Evolutionary conservation across 2,797 vertebrate species (phyloP).

Genomic region (Parauchenoglanis punctatus): DNA sequence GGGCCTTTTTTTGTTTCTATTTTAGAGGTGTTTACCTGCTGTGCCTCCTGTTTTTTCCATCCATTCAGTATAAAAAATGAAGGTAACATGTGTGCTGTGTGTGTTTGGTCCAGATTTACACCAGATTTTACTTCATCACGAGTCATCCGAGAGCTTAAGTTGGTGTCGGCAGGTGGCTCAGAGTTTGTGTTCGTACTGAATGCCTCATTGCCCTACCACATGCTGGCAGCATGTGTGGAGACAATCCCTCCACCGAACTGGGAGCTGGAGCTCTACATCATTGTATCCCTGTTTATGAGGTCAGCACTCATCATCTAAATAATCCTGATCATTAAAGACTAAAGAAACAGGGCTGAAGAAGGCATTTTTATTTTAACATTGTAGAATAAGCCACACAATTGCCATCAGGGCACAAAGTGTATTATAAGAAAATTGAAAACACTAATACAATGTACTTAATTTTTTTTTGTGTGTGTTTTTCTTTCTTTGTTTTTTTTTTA

Average conservation of each 20-base stretch:
- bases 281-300: conserved; percentile 96
- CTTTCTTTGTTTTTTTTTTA: neutral
- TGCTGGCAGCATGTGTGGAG: conserved; percentile 93
- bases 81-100: neutral
- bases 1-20: neutral
- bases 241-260: conserved; percentile 93
- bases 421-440: neutral
- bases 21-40: neutral
- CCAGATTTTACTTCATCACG: conserved; percentile 98
- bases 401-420: neutral
- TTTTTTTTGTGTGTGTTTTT: neutral
- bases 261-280: conserved; percentile 93
- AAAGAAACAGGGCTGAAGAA: neutral
- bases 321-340: neutral
- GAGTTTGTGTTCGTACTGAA: conserved; percentile 94
- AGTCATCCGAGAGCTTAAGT: conserved; percentile 93
- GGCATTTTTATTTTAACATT: neutral
- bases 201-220: conserved; percentile 96
- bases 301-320: conserved; percentile 55
- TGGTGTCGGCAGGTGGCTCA: conserved; percentile 89
- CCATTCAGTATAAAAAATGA: neutral
- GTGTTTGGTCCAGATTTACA: conserved; percentile 85
- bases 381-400: neutral
- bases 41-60: neutral
- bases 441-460: neutral